Evolutionary conservation across 2,888 invertebrate species (phyloP), one percentile per base, ranked within the genome.

Genomic region (Scrobipalpa atriplicella): DNA sequence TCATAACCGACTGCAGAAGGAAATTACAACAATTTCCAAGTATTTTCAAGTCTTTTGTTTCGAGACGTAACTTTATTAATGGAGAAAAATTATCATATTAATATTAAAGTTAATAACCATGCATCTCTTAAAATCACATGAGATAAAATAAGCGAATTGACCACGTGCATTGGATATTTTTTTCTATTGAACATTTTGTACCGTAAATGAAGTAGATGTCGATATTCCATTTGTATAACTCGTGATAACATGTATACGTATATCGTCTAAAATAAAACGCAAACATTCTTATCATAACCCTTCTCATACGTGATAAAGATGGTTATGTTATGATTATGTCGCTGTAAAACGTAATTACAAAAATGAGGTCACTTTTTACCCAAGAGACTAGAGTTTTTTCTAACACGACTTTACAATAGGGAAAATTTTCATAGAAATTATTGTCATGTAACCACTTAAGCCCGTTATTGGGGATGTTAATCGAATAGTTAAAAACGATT

Each of bases 261-360:
- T 47, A 16, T 16, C 47, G n/a, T n/a, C 7, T 47, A 47, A 16
- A 16, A 47, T 13, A 47, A 47, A 16, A 16, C n/a, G 5, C 29
- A 5, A 16, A 47, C 47, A 47, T 47, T 47, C n/a, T 47, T 47
- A 47, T 47, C 47, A n/a, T 47, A 47, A 47, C 47, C 47, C 47
- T 47, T n/a, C 47, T 47, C 47, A 47, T 47, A n/a, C 47, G 7
- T 47, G 47, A 47, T n/a, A 47, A 47, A 47, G n/a, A 47, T 47
- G 47, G 47, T 47, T n/a, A 41, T 11, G 43, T 43, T 43, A 47
- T 47, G n/a, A 47, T 16, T 47, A 16, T 47, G 47, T 47, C 47
- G 47, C 47, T 16, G 13, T 13, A 47, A 47, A 47, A 47, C 47
- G 6, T 47, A 47, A 47, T 47, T 47, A 16, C 47, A 43, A 47